A percentile compares a stretch with the other conserved stretches of the same genome.
phyloP scores from a whole-genome alignment of 64 coral and sea anemone species.

The Pachyseris speciosa region DNA sequence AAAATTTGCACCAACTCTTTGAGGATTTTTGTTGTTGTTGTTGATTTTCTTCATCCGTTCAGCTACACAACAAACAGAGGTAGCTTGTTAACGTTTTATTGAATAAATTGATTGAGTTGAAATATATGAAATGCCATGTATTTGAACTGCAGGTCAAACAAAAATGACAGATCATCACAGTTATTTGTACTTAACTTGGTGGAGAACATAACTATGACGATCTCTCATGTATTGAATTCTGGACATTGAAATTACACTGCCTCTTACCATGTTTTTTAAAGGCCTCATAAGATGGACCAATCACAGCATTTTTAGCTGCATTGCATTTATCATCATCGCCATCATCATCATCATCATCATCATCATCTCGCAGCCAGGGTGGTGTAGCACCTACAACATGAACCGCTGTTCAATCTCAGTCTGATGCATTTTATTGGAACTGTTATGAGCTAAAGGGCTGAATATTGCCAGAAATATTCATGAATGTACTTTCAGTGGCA shows the following conservation, averaged over 20 bases:
- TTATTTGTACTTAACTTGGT: too few species aligned
- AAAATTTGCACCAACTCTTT: constrained; percentile 97
- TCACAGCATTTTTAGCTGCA: neutral
- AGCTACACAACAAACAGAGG: constrained; percentile 43
- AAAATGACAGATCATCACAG: too few species aligned
- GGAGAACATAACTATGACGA: too few species aligned
- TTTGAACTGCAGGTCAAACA: too few species aligned
- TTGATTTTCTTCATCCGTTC: constrained; percentile 72
- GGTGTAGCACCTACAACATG: constrained; percentile 87
- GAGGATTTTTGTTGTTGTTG: constrained; percentile 73
- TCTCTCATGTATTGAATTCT: too few species aligned
- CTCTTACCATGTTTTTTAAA: constrained; percentile 92
- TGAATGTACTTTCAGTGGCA: too few species aligned
- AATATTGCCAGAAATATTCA: too few species aligned
- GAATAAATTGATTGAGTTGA: too few species aligned
- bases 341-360: constrained; percentile 63
- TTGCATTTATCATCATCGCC: neutral
- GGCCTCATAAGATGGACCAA: constrained; percentile 90
- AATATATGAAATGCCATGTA: too few species aligned
- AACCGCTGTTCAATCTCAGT: neutral
- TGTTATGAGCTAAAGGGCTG: too few species aligned
- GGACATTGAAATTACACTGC: neutral
- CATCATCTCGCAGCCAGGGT: constrained; percentile 90
- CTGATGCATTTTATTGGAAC: too few species aligned
- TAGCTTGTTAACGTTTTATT: neutral